These are phyloP conservation scores for Anas platyrhynchos DNA, from an alignment of 2,113 vertebrate genomes.

Conservation along the genomic window DNA sequence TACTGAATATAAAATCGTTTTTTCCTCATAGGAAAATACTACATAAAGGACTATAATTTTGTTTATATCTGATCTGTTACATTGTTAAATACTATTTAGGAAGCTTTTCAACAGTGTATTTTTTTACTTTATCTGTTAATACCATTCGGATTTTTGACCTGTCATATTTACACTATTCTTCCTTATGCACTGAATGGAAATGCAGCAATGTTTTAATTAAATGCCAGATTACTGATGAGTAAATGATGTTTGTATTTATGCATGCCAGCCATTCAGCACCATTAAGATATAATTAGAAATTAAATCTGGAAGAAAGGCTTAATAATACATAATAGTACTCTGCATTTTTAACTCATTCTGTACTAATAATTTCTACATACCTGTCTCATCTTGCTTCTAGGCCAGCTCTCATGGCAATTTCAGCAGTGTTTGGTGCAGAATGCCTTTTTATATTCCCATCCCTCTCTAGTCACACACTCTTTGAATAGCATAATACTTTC, in stretches of 20 bases:
- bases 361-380: neutral
- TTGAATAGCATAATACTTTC: neutral
- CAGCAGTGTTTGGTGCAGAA: neutral
- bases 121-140: neutral
- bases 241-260: slow-evolving; percentile 48
- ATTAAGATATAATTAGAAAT: slow-evolving; percentile 63
- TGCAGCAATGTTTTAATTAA: slow-evolving; percentile 56
- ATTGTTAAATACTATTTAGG: neutral
- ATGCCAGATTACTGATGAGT: slow-evolving; percentile 48
- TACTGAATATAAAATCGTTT: neutral
- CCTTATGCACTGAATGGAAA: neutral
- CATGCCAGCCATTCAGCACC: slow-evolving; percentile 6
- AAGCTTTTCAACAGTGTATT: neutral
- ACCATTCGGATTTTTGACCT: neutral
- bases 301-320: slow-evolving; percentile 18
- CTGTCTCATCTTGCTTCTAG: neutral
- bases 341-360: slow-evolving; percentile 43
- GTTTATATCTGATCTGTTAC: neutral
- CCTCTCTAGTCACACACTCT: neutral
- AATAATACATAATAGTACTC: neutral
- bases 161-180: slow-evolving; percentile 13
- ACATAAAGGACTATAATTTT: neutral
- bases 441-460: neutral
- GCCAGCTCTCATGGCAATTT: neutral
- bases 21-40: neutral